Percentiles rank a stretch among this genome's conserved stretches.
phyloP scores from a whole-genome alignment of 2,113 vertebrate species.

The Lathamus discolor region DNA sequence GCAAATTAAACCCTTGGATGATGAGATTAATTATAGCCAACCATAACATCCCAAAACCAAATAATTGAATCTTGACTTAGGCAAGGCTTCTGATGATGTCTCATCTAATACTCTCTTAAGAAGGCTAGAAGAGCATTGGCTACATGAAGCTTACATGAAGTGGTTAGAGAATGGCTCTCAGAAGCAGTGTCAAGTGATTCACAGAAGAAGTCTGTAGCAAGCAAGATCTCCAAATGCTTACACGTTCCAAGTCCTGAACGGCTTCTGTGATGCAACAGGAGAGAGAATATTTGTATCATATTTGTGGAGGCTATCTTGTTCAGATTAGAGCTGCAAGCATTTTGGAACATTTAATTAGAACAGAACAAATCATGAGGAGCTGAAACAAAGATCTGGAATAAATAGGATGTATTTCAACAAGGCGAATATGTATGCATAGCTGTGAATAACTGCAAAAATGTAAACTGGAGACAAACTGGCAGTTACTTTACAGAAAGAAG shows the following conservation, averaged over 20 bases:
- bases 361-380: neutral
- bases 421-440: neutral
- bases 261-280: neutral
- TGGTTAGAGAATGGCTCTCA: neutral
- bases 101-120: neutral
- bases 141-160: neutral
- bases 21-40: neutral
- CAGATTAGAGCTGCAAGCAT: neutral
- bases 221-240: neutral
- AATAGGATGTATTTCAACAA: neutral
- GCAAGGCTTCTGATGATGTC: neutral
- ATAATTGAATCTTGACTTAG: neutral
- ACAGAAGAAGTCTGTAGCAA: neutral
- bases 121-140: neutral
- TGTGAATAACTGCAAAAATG: neutral
- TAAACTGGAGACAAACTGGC: neutral
- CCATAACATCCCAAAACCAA: neutral
- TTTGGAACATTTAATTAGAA: neutral
- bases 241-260: neutral
- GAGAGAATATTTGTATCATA: neutral
- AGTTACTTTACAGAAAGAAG: neutral
- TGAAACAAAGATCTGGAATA: neutral
- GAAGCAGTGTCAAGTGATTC: neutral
- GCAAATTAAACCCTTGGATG: neutral
- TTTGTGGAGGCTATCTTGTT: neutral